Conservation (phyloP, 53 echinoderm and acorn worm species). For the Mesocentrotus franciscanus region DNA sequence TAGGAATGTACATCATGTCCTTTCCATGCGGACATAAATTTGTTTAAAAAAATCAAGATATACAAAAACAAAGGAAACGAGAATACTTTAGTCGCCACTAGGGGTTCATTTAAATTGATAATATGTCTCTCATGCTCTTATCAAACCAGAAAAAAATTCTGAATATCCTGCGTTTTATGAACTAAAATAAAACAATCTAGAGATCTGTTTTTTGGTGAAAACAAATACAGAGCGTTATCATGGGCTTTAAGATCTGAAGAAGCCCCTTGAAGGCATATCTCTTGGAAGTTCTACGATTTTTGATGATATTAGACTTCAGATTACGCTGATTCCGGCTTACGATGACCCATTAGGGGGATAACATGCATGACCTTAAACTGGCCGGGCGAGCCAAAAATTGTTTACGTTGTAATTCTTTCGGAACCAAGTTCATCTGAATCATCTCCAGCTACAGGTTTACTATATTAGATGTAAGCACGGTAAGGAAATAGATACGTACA, state of each 20-base stretch:
- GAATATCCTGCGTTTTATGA: too few species aligned
- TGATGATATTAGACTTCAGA: constrained; percentile 48
- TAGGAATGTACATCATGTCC: too few species aligned
- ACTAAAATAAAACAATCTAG: neutral
- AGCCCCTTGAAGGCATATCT: neutral
- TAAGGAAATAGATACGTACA: too few species aligned
- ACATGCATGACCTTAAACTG: constrained; percentile 30
- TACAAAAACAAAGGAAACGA: too few species aligned
- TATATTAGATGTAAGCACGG: neutral
- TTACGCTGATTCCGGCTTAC: constrained; percentile 40
- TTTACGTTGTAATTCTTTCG: constrained; percentile 20
- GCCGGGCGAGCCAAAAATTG: constrained; percentile 2
- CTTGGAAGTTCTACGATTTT: neutral
- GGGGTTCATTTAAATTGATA: too few species aligned
- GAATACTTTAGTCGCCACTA: too few species aligned
- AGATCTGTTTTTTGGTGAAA: neutral
- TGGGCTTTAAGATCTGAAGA: neutral
- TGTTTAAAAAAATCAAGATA: too few species aligned
- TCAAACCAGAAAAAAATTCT: too few species aligned
- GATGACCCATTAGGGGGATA: constrained; percentile 32
- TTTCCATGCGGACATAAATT: too few species aligned
- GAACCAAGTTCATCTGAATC: neutral
- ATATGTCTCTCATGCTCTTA: neutral
- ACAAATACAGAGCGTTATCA: neutral
- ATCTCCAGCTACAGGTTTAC: neutral